Evolutionary conservation across 2,113 vertebrate genomes (phyloP).

Genomic region (Archocentrus centrarchus): DNA sequence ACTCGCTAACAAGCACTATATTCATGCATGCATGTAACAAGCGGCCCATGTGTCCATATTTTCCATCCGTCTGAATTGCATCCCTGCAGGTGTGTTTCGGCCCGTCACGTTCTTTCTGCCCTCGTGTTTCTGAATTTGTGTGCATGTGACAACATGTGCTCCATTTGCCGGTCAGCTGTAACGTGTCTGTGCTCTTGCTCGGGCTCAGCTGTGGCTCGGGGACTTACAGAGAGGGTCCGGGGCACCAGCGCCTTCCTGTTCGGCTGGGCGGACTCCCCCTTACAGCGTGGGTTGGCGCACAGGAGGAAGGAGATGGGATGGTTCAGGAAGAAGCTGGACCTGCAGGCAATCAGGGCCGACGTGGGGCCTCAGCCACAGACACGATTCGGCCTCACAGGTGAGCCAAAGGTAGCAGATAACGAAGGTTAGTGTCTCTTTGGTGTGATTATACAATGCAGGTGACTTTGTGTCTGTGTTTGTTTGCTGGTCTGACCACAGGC

Average conservation of each 20-base stretch:
- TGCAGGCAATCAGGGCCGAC: slow-evolving; percentile 68
- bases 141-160: background rate
- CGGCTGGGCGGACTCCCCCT: slow-evolving; percentile 77
- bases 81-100: slow-evolving; percentile 32
- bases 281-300: slow-evolving; percentile 75
- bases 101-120: background rate
- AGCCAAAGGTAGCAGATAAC: background rate
- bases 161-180: background rate
- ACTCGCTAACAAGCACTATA: slow-evolving; percentile 11
- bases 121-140: background rate
- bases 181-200: background rate
- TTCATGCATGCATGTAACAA: slow-evolving; percentile 17
- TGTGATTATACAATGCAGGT: background rate
- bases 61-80: background rate
- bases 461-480: background rate
- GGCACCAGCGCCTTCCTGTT: slow-evolving; percentile 83
- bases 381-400: slow-evolving; percentile 81
- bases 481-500: background rate
- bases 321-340: slow-evolving; percentile 76
- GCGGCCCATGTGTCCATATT: background rate
- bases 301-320: slow-evolving; percentile 83
- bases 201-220: slow-evolving; percentile 73
- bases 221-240: slow-evolving; percentile 70
- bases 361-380: slow-evolving; percentile 67
- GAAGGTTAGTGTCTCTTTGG: background rate